Evolutionary conservation across 1,140 invertebrate species (phyloP).

Genomic region (Sitophilus oryzae): DNA sequence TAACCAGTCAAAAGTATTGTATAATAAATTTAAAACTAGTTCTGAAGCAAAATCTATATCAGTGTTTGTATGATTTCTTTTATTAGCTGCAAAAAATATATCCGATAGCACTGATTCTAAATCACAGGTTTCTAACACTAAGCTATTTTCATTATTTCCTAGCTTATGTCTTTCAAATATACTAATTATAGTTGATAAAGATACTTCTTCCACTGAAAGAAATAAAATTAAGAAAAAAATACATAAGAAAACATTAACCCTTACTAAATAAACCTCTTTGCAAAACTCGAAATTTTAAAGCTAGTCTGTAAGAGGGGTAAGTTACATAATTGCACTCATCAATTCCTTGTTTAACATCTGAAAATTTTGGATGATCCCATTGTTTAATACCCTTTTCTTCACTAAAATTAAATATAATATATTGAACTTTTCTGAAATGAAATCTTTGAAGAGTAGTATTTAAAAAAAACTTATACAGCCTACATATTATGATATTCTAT

Average conservation of each 20-base stretch:
- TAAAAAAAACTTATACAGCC: background rate
- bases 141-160: conserved; percentile 52
- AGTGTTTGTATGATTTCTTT: conserved; percentile 49
- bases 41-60: conserved; percentile 54
- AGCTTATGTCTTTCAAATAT: conserved; percentile 60
- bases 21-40: conserved; percentile 54
- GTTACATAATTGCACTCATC: conserved; percentile 68
- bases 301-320: conserved; percentile 75
- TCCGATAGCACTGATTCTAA: conserved; percentile 57
- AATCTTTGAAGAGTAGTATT: background rate
- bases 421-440: background rate
- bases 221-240: conserved; percentile 17
- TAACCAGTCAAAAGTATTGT: conserved; percentile 61
- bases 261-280: conserved; percentile 61
- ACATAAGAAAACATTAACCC: conserved; percentile 23
- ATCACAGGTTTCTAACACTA: conserved; percentile 53
- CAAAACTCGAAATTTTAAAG: conserved; percentile 69
- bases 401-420: conserved; percentile 37
- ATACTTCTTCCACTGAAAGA: conserved; percentile 55
- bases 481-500: background rate
- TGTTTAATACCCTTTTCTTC: conserved; percentile 45
- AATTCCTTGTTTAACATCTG: conserved; percentile 48
- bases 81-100: conserved; percentile 59
- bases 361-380: conserved; percentile 53
- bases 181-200: conserved; percentile 47